phyloP scores from a whole-genome alignment of 2,888 invertebrate genomes.

The Ornithoptera priamus region DNA sequence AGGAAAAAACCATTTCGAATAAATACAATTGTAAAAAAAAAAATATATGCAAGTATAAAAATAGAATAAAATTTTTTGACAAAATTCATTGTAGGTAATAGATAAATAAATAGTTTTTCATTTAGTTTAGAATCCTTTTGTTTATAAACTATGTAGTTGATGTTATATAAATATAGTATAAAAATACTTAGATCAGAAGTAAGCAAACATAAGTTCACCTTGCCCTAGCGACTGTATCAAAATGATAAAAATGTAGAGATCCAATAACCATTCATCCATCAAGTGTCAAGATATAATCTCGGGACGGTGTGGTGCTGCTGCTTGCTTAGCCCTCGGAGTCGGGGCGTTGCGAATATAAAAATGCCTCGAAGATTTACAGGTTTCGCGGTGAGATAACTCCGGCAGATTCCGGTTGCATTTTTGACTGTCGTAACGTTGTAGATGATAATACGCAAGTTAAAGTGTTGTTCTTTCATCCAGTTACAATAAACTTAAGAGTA shows the following conservation, averaged over 20 bases:
- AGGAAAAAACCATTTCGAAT: too few relatives aligned
- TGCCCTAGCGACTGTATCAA: conserved; percentile 74
- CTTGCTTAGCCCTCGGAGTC: conserved; percentile 71
- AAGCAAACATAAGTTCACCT: conserved; percentile 53
- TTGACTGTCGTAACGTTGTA: background rate
- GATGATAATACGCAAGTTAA: background rate
- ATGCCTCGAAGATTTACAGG: conserved; percentile 78
- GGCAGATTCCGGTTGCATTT: conserved; percentile 67
- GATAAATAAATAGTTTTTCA: too few relatives aligned
- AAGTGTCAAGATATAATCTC: conserved; percentile 86
- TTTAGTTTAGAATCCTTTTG: too few relatives aligned
- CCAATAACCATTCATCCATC: conserved; percentile 91
- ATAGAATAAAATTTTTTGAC: too few relatives aligned
- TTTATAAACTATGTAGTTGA: too few relatives aligned
- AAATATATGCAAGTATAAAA: too few relatives aligned
- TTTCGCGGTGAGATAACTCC: conserved; percentile 64
- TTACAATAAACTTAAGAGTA: too few relatives aligned
- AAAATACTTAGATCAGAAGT: conserved; percentile 46
- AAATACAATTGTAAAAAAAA: too few relatives aligned
- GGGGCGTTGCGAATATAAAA: conserved; percentile 74
- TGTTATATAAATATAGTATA: background rate
- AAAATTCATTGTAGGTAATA: too few relatives aligned
- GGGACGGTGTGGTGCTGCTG: conserved; percentile 68
- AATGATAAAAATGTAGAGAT: conserved; percentile 83
- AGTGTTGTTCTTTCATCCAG: too few relatives aligned